phyloP scores from a whole-genome alignment of 2,888 invertebrate species.

The Mactromeris polynyma region DNA sequence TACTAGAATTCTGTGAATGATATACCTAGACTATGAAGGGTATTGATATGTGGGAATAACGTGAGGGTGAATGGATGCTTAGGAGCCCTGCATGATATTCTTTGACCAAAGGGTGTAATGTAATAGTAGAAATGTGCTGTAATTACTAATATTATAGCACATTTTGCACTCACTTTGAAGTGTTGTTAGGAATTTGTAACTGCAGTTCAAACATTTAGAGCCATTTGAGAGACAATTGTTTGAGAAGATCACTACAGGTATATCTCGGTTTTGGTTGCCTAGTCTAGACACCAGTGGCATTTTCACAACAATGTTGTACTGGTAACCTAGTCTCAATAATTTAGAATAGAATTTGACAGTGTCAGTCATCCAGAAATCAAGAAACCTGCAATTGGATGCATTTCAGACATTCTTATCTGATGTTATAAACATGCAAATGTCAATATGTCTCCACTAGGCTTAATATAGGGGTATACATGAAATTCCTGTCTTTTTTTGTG shows the following conservation, averaged over 20 bases:
- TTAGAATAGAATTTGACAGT: neutral
- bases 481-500: conserved; percentile 6
- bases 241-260: neutral
- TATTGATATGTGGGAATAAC: too few relatives aligned
- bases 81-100: too few relatives aligned
- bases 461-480: neutral
- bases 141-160: too few relatives aligned
- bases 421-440: neutral
- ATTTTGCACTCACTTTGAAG: too few relatives aligned
- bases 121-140: too few relatives aligned
- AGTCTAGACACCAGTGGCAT: conserved; percentile 1
- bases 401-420: neutral
- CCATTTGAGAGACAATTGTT: neutral
- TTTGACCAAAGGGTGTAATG: too few relatives aligned
- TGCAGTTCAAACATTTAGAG: too few relatives aligned
- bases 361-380: neutral
- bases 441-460: neutral
- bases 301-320: neutral
- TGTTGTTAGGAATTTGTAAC: too few relatives aligned
- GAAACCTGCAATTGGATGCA: neutral
- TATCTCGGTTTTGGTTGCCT: neutral
- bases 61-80: too few relatives aligned
- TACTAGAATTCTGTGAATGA: too few relatives aligned
- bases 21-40: too few relatives aligned
- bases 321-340: neutral